Base-by-base conservation (phyloP, 2,888 invertebrate genomes). In the Keiferia lycopersicella region DNA sequence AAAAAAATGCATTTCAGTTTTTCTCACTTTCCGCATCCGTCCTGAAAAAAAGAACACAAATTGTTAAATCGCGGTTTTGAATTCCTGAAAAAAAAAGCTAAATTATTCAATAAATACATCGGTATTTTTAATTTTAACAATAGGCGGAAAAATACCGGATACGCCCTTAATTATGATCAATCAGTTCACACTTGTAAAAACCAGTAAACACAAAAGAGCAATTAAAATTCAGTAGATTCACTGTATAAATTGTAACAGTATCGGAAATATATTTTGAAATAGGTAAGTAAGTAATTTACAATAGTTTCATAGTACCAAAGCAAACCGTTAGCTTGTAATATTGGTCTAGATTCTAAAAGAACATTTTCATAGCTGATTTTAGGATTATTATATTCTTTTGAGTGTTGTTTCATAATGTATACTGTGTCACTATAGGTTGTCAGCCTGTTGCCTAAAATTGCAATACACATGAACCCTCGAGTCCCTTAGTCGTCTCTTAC, bases 11-110 rank as follows among this genome's bases (percentile, higher is more conserved):
- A 64, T 58, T 58, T 63, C 66, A 65, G 64, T 56, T 34, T 26
- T 64, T 18, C 26, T 62, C 53, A 48, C 66, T 68, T 63, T 67
- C 51, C 57, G 65, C 62, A 50, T 73, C 64, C 51, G 73, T 72
- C 70, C 84, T 84, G 83, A 63, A 83, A 84, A 67, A 20, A 70
- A 58, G 12, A 26, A 26, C 26, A 26, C 26, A 4, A 26, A 6
- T 26, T 26, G 26, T 26, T n/a, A 26, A 26, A 26, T 26, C 2
- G 26, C 26, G 2, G 6, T 26, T 26, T 26, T 4, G 6, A 26
- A 26, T 26, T 26, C 26, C 26, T 26, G 26, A 26, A 4, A 26
- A 26, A 26, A 34, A 16, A 34, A 7, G 34, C 8, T 34, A 34
- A 10, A 34, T 8, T 34, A 34, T 34, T 34, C 26, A 26, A 4